A percentile compares a stretch with the other conserved stretches of the same genome.
phyloP scores from a whole-genome alignment of 2,888 invertebrate species.

The Carterocephalus palaemon region DNA sequence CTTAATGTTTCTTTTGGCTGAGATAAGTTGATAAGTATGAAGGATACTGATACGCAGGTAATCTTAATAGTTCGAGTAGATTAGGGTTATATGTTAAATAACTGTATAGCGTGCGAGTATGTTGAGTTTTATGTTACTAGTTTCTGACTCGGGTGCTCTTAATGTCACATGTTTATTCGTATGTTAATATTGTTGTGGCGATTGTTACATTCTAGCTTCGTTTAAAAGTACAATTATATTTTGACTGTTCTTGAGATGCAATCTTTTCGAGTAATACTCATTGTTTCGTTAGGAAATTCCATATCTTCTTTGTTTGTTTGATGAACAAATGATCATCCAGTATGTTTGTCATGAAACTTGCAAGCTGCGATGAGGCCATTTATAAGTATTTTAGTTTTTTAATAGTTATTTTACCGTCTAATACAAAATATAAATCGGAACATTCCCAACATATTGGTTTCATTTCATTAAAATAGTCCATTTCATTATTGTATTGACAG shows the following conservation, averaged over 20 bases:
- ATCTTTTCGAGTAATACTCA: conserved; percentile 21
- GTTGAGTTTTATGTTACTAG: no score
- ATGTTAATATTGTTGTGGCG: background rate
- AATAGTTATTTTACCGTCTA: conserved; percentile 15
- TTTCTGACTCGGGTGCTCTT: conserved; percentile 12
- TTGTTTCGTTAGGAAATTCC: conserved; percentile 5
- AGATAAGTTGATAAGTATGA: no score
- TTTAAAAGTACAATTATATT: conserved; percentile 6
- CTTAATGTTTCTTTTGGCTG: no score
- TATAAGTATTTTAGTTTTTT: conserved; percentile 20
- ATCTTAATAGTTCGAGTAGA: no score
- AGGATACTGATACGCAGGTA: no score
- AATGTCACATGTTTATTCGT: no score
- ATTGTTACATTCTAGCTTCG: conserved; percentile 9
- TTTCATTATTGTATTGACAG: no score
- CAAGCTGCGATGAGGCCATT: conserved; percentile 65
- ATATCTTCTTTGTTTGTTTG: conserved; percentile 17
- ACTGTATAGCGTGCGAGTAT: no score
- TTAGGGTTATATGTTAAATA: no score
- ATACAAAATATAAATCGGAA: conserved; percentile 39
- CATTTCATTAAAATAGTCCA: conserved; percentile 41
- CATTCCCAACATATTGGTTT: conserved; percentile 69
- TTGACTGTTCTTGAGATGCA: conserved; percentile 19
- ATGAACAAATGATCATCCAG: conserved; percentile 55
- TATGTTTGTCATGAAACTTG: conserved; percentile 69